Base-by-base conservation (phyloP, 2,113 vertebrate species). In the Gulo gulo region DNA sequence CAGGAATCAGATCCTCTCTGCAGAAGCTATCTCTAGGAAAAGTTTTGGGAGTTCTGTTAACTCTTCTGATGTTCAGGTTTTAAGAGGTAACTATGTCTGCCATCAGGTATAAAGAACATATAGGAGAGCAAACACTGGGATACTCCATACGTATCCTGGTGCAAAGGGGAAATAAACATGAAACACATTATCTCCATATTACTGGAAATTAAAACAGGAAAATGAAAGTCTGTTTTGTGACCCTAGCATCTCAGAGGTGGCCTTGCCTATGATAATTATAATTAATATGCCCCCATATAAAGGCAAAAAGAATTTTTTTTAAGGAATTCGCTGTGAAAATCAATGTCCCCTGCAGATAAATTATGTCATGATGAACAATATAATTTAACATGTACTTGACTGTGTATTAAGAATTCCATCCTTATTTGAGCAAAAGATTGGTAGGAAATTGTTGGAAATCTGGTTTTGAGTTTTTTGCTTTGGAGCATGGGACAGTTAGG, bases 311-410 rank as follows among this genome's bases (percentile, higher is more conserved):
- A 78, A 39, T 14, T 13, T 21, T 18, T 36, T 73, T 84, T 21
- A 50, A 96, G 31, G 29, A 92, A 79, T 74, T 83, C 23, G 15
- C 50, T 91, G 39, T 29, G 45, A 96, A 92, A 96, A 92, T 86
- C n/a, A 73, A 36, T 91, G 76, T 71, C n/a, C 74, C 83, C 83
- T 90, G 12, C 29, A 47, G 50, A 94, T 45, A 94, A 83, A 92
- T 82, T 86, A 89, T 57, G 13, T n/a, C 42, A 81, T 86, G 76
- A 61, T 76, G 29, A 86, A 80, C 57, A 81, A 50, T 45, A 55
- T 8, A 84, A 89, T 47, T 88, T 78, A 82, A 36, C 10, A 96
- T 24, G 39, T 71, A 82, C 61, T 11, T 1, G 34, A 20, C 0
- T 76, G 2, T 94, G 2, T 52, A 69, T 39, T 74, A 81, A 92